Conservation (phyloP, 2,888 invertebrate genomes). For the Lepetodrilus schrolli region DNA sequence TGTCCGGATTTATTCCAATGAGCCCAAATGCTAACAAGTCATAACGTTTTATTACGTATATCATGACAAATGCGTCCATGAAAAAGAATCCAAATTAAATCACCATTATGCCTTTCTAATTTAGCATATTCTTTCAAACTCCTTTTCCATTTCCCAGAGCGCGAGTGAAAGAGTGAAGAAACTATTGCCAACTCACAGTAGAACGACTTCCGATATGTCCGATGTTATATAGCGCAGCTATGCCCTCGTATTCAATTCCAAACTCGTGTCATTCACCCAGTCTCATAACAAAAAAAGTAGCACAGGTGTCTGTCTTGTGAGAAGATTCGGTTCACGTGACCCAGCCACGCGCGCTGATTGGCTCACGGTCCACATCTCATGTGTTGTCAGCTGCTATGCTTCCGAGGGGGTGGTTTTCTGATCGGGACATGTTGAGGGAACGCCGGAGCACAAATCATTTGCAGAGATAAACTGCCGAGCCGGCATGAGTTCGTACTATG, state of each 20-base stretch:
- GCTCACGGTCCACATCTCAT: conserved; percentile 15
- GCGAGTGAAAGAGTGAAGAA: conserved; percentile 3
- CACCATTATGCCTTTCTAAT: neutral
- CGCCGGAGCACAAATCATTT: conserved; percentile 28
- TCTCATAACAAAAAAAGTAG: conserved; percentile 2
- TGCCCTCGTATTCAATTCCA: neutral
- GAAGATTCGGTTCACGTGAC: conserved; percentile 28
- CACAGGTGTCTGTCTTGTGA: conserved; percentile 5
- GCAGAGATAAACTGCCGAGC: conserved; percentile 6
- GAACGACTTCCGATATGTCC: neutral
- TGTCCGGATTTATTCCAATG: neutral
- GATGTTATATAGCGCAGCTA: neutral
- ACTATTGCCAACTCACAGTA: conserved; percentile 6
- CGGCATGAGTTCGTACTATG: conserved; percentile 34
- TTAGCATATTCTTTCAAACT: neutral
- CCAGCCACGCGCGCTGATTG: conserved; percentile 3
- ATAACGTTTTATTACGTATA: neutral
- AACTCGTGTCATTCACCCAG: conserved; percentile 15
- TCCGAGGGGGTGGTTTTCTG: conserved; percentile 30
- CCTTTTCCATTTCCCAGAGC: neutral
- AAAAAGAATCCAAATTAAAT: neutral
- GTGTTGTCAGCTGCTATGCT: conserved; percentile 26
- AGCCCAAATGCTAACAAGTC: neutral
- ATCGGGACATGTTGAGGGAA: neutral
- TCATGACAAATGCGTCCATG: conserved; percentile 3